Base-by-base conservation (phyloP, 2,797 vertebrate genomes). In the Amniataba percoides region DNA sequence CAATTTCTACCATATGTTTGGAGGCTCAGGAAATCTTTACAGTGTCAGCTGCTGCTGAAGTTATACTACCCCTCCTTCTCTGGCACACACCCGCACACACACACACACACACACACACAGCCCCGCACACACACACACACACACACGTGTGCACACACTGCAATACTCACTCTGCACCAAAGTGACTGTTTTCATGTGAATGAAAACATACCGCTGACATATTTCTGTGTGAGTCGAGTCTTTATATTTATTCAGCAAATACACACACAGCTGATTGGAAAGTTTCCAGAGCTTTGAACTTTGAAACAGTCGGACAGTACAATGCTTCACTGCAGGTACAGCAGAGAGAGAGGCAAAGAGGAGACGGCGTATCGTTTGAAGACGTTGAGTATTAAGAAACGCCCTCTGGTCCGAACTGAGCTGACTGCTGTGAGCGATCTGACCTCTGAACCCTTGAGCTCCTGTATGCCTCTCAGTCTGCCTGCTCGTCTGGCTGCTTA, bases 1-100 rank as follows among this genome's bases (percentile, higher is more conserved):
- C 75, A 92, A 90, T 87, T 83, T 77, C 52, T 84, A 83, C 89
- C 92, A 93, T 81, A 86, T 93, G 88, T 87, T 85, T 84, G 81
- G 62, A 90, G 77, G 86, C 84, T 85, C 75, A 43, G 77, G 52
- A 88, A 82, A 86, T 78, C 78, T 86, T 90, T 81, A 92, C 67
- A 78, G 84, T 82, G 81, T 89, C 88, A 93, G 87, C 88, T 84
- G 86, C 67, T 64, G 86, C 81, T 77, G 57, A 82, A 79, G 64
- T 87, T 66, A 72, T 64, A 75, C 66, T 40, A 31, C 66, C 65
- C 78, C 74, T 61, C 71, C 74, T 74, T 42, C 62, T 61, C 60
- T 14, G 45, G 43, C 78, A 78, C 27, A 31, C 27, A 70, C 71
- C 76, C 67, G 68, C 64, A 45, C 55, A 42, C 57, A 15, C 36